Conservation (phyloP, 2,797 vertebrate species). For the Pangasius sanitwongsei region DNA sequence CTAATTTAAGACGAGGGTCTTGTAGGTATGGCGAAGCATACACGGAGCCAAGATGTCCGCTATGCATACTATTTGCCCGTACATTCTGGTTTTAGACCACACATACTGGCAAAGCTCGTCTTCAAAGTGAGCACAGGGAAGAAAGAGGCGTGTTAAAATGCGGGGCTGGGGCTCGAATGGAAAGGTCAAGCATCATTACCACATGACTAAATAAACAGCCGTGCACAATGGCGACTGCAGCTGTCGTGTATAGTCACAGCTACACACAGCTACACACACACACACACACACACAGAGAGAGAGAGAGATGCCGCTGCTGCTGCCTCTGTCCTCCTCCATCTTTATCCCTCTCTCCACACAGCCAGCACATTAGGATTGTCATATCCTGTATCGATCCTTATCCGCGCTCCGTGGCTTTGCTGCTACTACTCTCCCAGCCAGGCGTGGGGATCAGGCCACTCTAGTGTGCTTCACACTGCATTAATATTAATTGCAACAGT, state of each 20-base stretch:
- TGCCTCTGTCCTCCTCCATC: conserved; percentile 59
- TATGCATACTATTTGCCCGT: background rate
- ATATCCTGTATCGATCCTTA: conserved; percentile 80
- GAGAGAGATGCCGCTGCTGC: conserved; percentile 2
- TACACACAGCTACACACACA: background rate
- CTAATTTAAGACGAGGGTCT: conserved; percentile 75
- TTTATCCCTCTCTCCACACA: conserved; percentile 70
- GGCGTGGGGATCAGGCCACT: conserved; percentile 66
- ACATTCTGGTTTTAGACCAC: conserved; percentile 36
- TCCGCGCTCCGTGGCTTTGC: conserved; percentile 56
- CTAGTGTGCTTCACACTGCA: conserved; percentile 76
- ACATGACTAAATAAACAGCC: conserved; percentile 78
- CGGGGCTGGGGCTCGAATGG: conserved; percentile 71
- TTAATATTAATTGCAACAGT: conserved; percentile 81
- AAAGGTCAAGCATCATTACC: conserved; percentile 82
- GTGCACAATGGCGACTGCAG: conserved; percentile 52
- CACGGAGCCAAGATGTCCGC: conserved; percentile 71
- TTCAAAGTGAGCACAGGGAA: conserved; percentile 54
- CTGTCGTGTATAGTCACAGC: conserved; percentile 39
- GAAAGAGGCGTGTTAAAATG: conserved; percentile 72
- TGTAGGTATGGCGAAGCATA: conserved; percentile 56
- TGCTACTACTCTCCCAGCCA: conserved; percentile 64
- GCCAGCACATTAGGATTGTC: conserved; percentile 77
- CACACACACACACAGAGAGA: background rate
- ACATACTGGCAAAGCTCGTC: conserved; percentile 9